A percentile compares a stretch with the other conserved stretches of the same genome.
Conservation (phyloP, 2,797 vertebrate species). For the Staurois parvus region DNA sequence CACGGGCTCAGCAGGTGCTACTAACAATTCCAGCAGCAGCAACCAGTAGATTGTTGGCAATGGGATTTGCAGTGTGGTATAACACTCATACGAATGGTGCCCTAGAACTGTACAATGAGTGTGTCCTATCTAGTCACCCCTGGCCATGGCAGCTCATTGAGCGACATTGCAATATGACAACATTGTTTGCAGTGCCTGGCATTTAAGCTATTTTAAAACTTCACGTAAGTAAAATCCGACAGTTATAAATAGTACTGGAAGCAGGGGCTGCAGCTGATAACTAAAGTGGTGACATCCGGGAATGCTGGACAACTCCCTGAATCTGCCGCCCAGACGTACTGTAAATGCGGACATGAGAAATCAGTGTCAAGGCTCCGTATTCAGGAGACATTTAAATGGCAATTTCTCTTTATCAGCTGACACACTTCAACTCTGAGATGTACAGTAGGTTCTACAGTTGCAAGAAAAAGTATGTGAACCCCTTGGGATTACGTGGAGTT, state of each 20-base stretch:
- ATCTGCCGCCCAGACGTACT: background rate
- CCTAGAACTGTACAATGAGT: no score
- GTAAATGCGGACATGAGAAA: constrained; percentile 21
- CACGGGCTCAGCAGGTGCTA: no score
- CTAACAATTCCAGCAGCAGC: no score
- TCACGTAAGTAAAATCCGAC: constrained; percentile 58
- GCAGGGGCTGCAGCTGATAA: constrained; percentile 62
- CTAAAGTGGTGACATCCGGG: constrained; percentile 60
- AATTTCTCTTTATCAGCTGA: background rate
- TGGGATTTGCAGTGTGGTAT: no score
- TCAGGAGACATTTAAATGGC: background rate
- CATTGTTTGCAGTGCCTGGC: constrained; percentile 40
- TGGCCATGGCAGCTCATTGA: background rate
- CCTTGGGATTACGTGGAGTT: no score
- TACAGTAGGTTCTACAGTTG: background rate
- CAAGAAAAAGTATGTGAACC: no score
- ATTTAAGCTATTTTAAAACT: constrained; percentile 61
- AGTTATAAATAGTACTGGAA: constrained; percentile 71
- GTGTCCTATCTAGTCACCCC: no score
- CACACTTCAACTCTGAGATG: no score
- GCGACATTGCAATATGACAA: background rate
- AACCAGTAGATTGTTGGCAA: no score
- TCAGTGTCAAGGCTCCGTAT: background rate
- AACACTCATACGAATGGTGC: no score
- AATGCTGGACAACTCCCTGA: constrained; percentile 38